phyloP scores from a whole-genome alignment of 2,113 vertebrate genomes.

The Syngnathoides biaculeatus region DNA sequence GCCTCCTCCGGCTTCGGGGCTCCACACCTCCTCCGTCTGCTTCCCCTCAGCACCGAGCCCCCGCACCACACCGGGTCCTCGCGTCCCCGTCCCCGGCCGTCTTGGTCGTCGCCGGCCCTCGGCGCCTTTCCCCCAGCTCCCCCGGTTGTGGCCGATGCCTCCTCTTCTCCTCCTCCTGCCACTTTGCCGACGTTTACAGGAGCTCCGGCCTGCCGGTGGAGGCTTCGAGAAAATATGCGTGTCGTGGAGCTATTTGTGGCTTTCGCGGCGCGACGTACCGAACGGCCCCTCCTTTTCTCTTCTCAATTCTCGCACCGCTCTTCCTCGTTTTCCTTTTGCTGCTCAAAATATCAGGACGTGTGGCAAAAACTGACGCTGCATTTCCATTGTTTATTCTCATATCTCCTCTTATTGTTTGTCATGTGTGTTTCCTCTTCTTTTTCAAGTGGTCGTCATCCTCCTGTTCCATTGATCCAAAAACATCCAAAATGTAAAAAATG shows the following conservation, averaged over 20 bases:
- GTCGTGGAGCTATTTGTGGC: slow-evolving; percentile 22
- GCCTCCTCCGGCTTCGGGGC: slow-evolving; percentile 40
- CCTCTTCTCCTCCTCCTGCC: slow-evolving; percentile 62
- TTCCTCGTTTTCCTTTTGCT: slow-evolving; percentile 9
- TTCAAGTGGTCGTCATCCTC: slow-evolving; percentile 7
- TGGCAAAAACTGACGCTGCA: slow-evolving; percentile 30
- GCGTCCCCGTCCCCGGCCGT: slow-evolving; percentile 10
- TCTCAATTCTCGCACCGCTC: slow-evolving; percentile 24
- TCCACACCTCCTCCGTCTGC: slow-evolving; percentile 35
- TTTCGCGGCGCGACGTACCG: slow-evolving; percentile 12
- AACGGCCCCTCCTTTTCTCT: slow-evolving; percentile 21
- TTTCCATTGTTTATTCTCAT: slow-evolving; percentile 29
- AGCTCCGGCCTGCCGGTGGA: slow-evolving; percentile 53
- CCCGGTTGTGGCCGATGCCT: slow-evolving; percentile 28
- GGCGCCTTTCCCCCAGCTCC: not conserved
- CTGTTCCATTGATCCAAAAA: not conserved
- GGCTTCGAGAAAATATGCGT: slow-evolving; percentile 14
- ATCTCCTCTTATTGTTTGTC: slow-evolving; percentile 11
- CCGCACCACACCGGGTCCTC: slow-evolving; percentile 56
- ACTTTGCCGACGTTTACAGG: slow-evolving; percentile 49
- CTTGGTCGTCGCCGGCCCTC: slow-evolving; percentile 25
- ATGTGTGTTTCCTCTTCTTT: slow-evolving; percentile 16
- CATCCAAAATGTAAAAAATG: not conserved
- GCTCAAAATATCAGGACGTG: slow-evolving; percentile 48
- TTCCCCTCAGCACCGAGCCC: slow-evolving; percentile 42